Base-by-base conservation (phyloP, 2,888 invertebrate species). In the Antheraea assamensis region DNA sequence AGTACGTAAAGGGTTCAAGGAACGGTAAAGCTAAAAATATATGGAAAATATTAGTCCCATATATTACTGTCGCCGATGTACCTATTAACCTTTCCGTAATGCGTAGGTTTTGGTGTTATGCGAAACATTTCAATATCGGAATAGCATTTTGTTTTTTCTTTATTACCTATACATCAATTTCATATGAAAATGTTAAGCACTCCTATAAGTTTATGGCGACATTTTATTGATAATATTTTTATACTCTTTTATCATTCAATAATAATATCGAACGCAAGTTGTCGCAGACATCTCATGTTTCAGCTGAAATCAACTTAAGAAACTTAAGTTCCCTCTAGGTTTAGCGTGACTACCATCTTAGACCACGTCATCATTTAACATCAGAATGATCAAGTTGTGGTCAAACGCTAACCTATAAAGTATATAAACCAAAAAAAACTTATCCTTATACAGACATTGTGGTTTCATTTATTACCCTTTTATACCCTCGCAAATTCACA, bases 121-220 rank as follows among this genome's bases (percentile, higher is more conserved):
- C 35, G 68, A 68, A 68, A 35, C 68, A 35, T 68, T 68, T 68
- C 61, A 64, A 64, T 64, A 64, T 64, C 30, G 61, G 61, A 64
- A 64, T 30, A 64, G 61, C 30, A 30, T 30, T 30, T 13, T 64
- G 61, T 64, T 64, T 64, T 64, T 61, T 58, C 27, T 64, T 64
- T 64, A 30, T 64, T 64, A 58, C 58, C 58, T 58, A 58, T 58
- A 58, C n/a, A 13, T 24, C 8, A 24, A 58, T 58, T 58, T 58
- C 8, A 24, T 13, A 58, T 58, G n/a, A 24, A 52, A 58, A 24
- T 58, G 2, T 58, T 13, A 58, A 58, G 13, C 58, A n/a, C 8
- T 10, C 58, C n/a, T 24, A 58, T 58, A 24, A n/a, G 10, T 58
- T 58, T 58, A 24, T 1, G 58, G 10, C n/a, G 58, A 21, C 13